Evolutionary conservation across 2,888 invertebrate species (phyloP).

Genomic region (Apodemia mormo): DNA sequence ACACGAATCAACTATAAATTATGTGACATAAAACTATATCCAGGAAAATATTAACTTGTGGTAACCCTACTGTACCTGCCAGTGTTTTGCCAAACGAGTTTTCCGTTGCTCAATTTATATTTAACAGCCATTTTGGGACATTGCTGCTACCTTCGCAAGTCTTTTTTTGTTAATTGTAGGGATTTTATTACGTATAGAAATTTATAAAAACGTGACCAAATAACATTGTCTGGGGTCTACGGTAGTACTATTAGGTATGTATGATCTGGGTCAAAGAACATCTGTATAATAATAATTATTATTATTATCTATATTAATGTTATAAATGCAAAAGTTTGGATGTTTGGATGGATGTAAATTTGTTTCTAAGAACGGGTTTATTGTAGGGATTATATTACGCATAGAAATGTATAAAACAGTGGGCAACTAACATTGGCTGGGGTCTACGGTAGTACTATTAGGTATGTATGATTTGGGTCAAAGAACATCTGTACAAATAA

Average conservation of each 20-base stretch:
- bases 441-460: no score
- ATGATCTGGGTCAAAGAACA: no score
- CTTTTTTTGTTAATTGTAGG: neutral
- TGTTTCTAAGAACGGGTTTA: no score
- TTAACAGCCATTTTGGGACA: constrained; percentile 2
- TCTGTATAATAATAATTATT: no score
- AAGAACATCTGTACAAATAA: no score
- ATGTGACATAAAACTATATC: neutral
- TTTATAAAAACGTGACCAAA: neutral
- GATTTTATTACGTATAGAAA: neutral
- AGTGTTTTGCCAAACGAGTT: constrained; percentile 12
- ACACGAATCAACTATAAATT: no score
- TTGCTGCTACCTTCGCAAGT: constrained; percentile 1
- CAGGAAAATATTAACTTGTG: neutral
- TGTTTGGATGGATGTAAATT: no score
- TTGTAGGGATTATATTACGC: neutral
- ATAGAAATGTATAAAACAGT: neutral
- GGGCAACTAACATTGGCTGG: neutral
- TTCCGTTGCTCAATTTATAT: constrained; percentile 1
- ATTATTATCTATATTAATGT: no score
- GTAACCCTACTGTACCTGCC: constrained; percentile 9
- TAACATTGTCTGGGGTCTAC: neutral
- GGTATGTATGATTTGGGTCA: no score
- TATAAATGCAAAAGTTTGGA: no score
- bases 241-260: no score